phyloP scores from a whole-genome alignment of 2,113 vertebrate species.

The Cariama cristata region DNA sequence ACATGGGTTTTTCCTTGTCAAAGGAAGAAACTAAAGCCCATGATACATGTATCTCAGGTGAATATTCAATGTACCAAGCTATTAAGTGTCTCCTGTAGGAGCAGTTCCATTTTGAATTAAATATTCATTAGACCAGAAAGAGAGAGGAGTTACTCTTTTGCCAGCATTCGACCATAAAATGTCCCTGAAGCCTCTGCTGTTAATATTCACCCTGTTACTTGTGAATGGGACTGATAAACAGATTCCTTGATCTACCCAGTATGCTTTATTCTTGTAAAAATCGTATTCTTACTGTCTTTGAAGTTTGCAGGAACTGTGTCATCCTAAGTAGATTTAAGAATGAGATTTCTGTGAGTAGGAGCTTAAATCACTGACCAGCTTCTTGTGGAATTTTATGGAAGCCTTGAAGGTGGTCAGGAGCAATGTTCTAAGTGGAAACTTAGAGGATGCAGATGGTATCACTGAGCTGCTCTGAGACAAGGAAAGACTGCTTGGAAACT shows the following conservation, averaged over 20 bases:
- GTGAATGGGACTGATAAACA: neutral
- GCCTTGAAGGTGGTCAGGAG: neutral
- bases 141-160: neutral
- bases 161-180: neutral
- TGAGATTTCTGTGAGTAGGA: neutral
- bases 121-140: conserved; percentile 3
- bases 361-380: neutral
- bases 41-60: neutral
- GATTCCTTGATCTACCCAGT: neutral
- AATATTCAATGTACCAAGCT: neutral
- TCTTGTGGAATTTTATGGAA: neutral
- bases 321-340: neutral
- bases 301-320: neutral
- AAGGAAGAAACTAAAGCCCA: neutral
- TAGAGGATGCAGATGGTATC: neutral
- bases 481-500: neutral
- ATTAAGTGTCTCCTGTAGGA: neutral
- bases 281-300: neutral
- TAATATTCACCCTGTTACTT: neutral
- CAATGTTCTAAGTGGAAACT: neutral
- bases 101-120: conserved; percentile 16
- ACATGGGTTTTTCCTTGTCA: neutral
- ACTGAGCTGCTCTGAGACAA: neutral
- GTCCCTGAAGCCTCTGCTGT: neutral
- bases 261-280: neutral